Base-by-base conservation (phyloP, 1,140 invertebrate genomes). In the Hestina assimilis region DNA sequence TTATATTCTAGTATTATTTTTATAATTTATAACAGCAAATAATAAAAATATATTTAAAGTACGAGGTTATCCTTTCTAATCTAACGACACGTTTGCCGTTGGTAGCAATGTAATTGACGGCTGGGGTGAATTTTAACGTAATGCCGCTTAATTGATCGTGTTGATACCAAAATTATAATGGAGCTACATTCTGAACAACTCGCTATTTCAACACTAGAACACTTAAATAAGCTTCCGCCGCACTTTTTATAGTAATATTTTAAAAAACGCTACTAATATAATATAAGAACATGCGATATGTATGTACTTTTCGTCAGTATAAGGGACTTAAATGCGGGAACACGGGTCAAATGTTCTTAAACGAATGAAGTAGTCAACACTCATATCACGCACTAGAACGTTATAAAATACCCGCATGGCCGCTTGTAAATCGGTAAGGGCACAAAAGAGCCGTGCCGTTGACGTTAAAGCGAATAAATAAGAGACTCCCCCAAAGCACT, bases 401-500 rank as follows among this genome's bases (percentile, higher is more conserved):
- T 69, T 68, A 71, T 71, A 75, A 76, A 79, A 59, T 35, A 60
- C 47, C 63, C 45, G 67, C 66, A 72, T 76, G 60, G 68, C 53
- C 41, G 66, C 55, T 72, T 73, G 68, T 82, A 84, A 80, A 77
- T 84, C 72, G 66, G 63, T 66, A 64, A 69, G 56, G 56, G 66
- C 71, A 78, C 75, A 81, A 83, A 82, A 75, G 82, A 71, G 68
- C 62, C 56, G 42, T 71, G 63, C 64, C 72, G 63, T 66, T 79
- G 79, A 83, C 77, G 59, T 81, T 57, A 57, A 79, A 74, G 74
- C 74, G 70, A 80, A 87, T 86, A 87, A 87, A 87, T 88, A 85
- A 82, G 80, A 76, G 77, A 75, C 73, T 87, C 82, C 77, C 73
- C 72, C 68, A 70, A 75, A 85, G 81, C 71, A 86, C 79, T 85